Percentiles rank a stretch among this genome's conserved stretches.
These are phyloP conservation scores for Koerneria pararmatus DNA, from an alignment of 2,888 invertebrate genomes.

Conservation along the genomic window DNA sequence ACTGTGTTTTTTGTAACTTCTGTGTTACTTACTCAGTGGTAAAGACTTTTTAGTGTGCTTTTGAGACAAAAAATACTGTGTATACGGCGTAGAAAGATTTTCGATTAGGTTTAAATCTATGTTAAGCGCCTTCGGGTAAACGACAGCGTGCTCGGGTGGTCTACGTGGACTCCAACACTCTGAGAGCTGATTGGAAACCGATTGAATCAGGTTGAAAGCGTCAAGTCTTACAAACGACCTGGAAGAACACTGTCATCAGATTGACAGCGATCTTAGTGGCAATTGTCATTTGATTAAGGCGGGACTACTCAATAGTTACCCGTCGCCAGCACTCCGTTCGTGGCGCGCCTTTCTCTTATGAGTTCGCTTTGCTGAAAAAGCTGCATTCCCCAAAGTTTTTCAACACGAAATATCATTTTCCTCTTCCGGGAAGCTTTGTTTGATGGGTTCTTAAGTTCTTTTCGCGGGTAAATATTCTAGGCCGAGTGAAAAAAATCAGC, in stretches of 20 bases:
- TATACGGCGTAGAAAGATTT: too few relatives aligned
- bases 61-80: too few relatives aligned
- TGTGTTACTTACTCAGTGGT: conserved; percentile 16
- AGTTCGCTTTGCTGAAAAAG: too few relatives aligned
- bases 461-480: not conserved
- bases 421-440: too few relatives aligned
- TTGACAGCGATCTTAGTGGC: not conserved
- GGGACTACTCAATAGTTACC: too few relatives aligned
- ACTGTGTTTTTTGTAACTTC: conserved; percentile 22
- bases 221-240: conserved; percentile 37
- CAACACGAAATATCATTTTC: too few relatives aligned
- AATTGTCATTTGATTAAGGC: too few relatives aligned
- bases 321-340: too few relatives aligned
- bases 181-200: conserved; percentile 65
- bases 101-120: conserved; percentile 16
- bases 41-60: too few relatives aligned
- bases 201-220: conserved; percentile 65
- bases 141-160: conserved; percentile 58
- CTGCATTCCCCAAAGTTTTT: too few relatives aligned
- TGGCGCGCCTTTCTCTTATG: too few relatives aligned
- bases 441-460: not conserved
- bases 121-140: conserved; percentile 61
- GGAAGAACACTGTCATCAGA: not conserved
- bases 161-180: conserved; percentile 56
- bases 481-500: not conserved